Base-by-base conservation (phyloP, 2,797 vertebrate genomes). In the Pelodytes ibericus region DNA sequence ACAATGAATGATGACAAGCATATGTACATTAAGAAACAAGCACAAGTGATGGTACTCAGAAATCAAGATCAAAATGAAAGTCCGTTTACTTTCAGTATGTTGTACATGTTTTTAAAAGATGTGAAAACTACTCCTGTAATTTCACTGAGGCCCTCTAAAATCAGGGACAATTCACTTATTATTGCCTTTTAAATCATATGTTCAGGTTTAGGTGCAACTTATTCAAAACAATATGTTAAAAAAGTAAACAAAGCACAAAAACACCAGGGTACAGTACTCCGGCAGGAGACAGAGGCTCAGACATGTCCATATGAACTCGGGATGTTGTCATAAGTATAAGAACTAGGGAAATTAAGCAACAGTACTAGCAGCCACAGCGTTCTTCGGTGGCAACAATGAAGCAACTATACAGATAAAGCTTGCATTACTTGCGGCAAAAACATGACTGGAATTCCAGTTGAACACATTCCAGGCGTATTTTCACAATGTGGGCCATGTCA, bases 391-490 rank as follows among this genome's bases (percentile, higher is more conserved):
- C 44, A 69, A 76, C 74, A 77, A 71, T 77, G 33, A 70, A 71
- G 59, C 56, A 71, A 58, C 66, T 77, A 77, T 77, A 77, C 60
- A 71, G 31, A 77, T 25, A 26, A 72, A 64, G 75, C 53, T 58
- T 66, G 51, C 39, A 66, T 77, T 49, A 71, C 75, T 77, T 77
- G 62, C 4, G 61, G 69, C 33, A 77, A 62, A 77, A 77, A 64
- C 74, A 71, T 30, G 39, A 58, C 41, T 58, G 75, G 75, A 77
- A 77, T 71, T 77, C 53, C 30, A 39, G 49, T 47, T 70, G 61
- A 72, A 57, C 51, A 27, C 53, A 77, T 77, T 77, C 75, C 75
- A 77, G 39, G 29, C 62, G 68, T 77, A 72, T 36, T 77, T 72
- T 72, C 49, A 59, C 59, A 49, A 77, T 72, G 53, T 71, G 67